These are phyloP conservation scores for Bostrychus sinensis DNA, from an alignment of 2,113 vertebrate species.

Conservation along the genomic window DNA sequence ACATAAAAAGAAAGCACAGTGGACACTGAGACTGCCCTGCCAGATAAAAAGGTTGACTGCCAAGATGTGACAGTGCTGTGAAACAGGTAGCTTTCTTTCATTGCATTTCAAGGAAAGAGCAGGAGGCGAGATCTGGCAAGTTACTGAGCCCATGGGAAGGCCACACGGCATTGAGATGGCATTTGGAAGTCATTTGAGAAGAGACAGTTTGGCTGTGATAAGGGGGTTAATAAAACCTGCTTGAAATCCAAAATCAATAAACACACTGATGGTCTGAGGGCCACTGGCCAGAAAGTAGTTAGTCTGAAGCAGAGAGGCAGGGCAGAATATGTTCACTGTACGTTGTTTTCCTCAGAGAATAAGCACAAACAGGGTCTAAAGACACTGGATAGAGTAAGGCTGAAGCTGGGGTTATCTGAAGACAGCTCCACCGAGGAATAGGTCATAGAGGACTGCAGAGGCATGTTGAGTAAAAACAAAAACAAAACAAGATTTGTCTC, in stretches of 20 bases:
- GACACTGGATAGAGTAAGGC: not conserved
- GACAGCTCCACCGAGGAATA: not conserved
- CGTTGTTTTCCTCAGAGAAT: not conserved
- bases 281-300: constrained; percentile 1
- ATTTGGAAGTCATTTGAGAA: constrained; percentile 1
- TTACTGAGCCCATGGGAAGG: not conserved
- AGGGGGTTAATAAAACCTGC: constrained; percentile 2
- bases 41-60: not conserved
- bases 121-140: not conserved
- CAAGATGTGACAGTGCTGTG: not conserved
- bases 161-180: not conserved
- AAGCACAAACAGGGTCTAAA: not conserved
- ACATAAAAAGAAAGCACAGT: too few relatives aligned
- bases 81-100: not conserved
- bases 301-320: not conserved
- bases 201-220: constrained; percentile 9
- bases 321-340: not conserved
- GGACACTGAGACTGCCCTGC: not conserved
- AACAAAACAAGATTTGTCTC: not conserved
- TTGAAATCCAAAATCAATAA: constrained; percentile 10
- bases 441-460: not conserved
- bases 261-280: not conserved
- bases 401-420: not conserved
- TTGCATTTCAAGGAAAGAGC: not conserved
- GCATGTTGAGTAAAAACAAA: not conserved